Evolutionary conservation across 2,797 vertebrate species (phyloP), one percentile per base, ranked within the genome.

Genomic region (Danionella dracula): DNA sequence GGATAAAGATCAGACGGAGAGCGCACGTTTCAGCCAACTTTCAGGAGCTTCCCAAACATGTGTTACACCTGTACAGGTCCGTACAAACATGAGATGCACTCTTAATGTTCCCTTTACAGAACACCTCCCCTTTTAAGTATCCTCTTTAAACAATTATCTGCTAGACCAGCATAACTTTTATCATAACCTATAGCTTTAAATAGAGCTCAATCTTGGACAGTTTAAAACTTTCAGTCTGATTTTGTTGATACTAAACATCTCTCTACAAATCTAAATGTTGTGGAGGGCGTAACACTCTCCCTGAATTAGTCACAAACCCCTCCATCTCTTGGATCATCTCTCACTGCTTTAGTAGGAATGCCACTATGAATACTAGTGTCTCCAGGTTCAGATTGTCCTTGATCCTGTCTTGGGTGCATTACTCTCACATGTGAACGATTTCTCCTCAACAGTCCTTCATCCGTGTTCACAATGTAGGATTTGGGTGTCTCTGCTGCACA

Each of bases 391-490:
- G 48, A 4, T 15, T 21, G 3, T 41, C n/a, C 23, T 35, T 23
- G 55, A 15, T 20, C 2, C 7, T 20, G n/a, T 5, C 8, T 3
- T 4, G 9, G 10, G 16, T 32, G 19, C 11, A 59, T 7, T 50
- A 35, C 3, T 11, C 19, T n/a, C 23, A 62, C 21, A 16, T 62
- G 40, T 27, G 40, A 19, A 13, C 11, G 15, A 8, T 61, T 69
- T 46, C 58, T 35, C 19, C 48, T 48, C 1, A 64, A 8, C 44
- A 27, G 42, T 40, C 59, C 49, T 56, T 64, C 51, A 13, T 67
- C 54, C 7, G 38, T 59, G n/a, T 68, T 32, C 31, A 65, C 16
- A 1, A 73, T 46, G 59, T 68, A 54, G 15, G 55, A 74, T 17
- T 61, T 62, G 5, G 72, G 61, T 49, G 62, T 56, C 55, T 49